These are phyloP conservation scores for Sebastes elongatus DNA, from an alignment of 2,797 vertebrate genomes.

Conservation along the genomic window DNA sequence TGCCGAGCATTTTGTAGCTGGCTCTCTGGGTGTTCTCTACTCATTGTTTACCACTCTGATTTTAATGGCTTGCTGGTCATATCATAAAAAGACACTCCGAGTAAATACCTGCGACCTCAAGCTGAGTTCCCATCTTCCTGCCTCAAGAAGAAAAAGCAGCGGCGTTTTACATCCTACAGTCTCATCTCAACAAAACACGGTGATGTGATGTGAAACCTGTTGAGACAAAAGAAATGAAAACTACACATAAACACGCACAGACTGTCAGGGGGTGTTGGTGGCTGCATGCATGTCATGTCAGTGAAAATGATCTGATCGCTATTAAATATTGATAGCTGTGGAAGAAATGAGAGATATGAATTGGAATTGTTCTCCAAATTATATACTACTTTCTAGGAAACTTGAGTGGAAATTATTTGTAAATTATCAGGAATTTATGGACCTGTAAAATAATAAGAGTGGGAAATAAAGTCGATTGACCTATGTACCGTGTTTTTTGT, in stretches of 20 bases:
- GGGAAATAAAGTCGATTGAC: too few species aligned
- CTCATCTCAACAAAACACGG: neutral
- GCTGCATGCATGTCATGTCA: neutral
- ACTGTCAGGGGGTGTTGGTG: neutral
- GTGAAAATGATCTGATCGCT: constrained; percentile 6
- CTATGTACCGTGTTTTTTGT: too few species aligned
- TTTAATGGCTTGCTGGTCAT: constrained; percentile 40
- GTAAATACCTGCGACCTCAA: constrained; percentile 8
- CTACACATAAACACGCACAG: neutral
- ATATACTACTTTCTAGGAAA: neutral
- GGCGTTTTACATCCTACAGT: neutral
- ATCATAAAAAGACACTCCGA: constrained; percentile 13
- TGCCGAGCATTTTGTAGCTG: neutral
- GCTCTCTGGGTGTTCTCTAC: constrained; percentile 15
- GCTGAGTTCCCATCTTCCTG: constrained; percentile 9
- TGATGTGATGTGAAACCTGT: neutral
- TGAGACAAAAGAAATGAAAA: constrained; percentile 4
- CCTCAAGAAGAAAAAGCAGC: neutral
- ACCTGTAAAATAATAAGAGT: neutral
- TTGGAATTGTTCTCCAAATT: neutral
- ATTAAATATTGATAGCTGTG: constrained; percentile 4
- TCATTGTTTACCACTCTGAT: constrained; percentile 34
- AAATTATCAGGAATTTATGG: neutral
- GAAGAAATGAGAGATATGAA: neutral
- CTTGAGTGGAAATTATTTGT: neutral